Evolutionary conservation across 2,113 vertebrate species (phyloP).

Genomic region (Diadophis punctatus): DNA sequence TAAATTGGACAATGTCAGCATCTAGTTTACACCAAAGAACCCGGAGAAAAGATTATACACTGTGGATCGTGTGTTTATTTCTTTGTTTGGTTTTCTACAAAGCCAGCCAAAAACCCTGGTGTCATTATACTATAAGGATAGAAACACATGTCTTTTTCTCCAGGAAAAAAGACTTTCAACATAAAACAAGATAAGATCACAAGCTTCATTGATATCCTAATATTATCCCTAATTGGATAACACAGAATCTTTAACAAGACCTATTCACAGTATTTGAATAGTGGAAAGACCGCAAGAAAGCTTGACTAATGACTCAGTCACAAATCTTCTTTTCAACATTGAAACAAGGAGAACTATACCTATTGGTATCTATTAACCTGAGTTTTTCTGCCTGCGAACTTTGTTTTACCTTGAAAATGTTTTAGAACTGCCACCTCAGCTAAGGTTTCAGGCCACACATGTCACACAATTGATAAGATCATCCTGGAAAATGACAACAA

Average conservation of each 20-base stretch:
- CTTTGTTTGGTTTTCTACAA: not conserved
- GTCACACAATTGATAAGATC: not conserved
- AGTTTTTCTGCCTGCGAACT: not conserved
- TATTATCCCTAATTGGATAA: not conserved
- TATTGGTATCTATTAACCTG: not conserved
- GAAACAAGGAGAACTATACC: not conserved
- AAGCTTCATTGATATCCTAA: constrained; percentile 4
- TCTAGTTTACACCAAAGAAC: not conserved
- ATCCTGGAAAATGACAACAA: not conserved
- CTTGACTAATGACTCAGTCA: not conserved
- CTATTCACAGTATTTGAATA: not conserved
- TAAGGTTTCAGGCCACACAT: not conserved
- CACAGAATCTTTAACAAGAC: not conserved
- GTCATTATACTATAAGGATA: not conserved
- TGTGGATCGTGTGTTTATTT: not conserved
- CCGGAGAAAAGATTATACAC: not conserved
- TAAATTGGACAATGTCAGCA: not conserved
- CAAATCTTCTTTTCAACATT: not conserved
- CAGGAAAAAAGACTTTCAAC: not conserved
- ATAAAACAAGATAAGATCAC: not conserved
- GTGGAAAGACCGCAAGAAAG: accelerated
- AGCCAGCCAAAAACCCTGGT: not conserved
- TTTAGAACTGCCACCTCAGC: not conserved
- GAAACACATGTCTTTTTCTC: not conserved
- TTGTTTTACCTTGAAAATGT: not conserved